Conservation (phyloP, 1,140 invertebrate species). For the Ctenoplectra terminalis region DNA sequence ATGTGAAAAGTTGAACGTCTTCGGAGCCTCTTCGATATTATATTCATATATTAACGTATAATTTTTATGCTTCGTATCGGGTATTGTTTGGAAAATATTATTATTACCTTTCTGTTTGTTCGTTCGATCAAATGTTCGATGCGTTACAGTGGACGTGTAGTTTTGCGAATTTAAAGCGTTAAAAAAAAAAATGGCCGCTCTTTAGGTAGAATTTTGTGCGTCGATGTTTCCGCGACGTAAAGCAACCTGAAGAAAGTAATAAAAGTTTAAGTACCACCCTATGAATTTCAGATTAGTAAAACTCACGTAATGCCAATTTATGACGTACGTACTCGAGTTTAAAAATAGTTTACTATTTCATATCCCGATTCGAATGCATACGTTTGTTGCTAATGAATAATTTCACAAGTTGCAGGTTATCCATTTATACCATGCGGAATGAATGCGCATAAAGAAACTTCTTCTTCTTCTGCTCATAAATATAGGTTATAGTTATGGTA, state of each 20-base stretch:
- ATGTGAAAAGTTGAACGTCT: no score
- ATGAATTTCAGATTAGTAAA: neutral
- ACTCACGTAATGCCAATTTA: neutral
- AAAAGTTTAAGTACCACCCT: neutral
- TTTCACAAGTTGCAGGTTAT: neutral
- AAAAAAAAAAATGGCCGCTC: no score
- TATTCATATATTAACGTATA: no score
- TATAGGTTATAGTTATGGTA: neutral
- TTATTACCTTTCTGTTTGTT: no score
- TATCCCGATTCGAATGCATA: neutral
- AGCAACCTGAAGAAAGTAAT: neutral
- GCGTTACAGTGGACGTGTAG: no score
- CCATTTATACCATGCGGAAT: no score
- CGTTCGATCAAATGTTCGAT: no score
- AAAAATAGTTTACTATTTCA: conserved; percentile 19
- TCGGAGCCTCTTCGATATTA: no score
- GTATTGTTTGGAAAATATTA: no score
- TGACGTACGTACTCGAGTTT: neutral
- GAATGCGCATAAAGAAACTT: neutral
- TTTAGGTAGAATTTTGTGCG: neutral
- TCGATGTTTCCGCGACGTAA: neutral
- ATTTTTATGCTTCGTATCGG: no score
- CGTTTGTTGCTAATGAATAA: neutral
- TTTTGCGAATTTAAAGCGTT: no score
- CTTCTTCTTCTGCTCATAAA: neutral